phyloP scores from a whole-genome alignment of 2,113 vertebrate genomes.

The Atractosteus spatula region DNA sequence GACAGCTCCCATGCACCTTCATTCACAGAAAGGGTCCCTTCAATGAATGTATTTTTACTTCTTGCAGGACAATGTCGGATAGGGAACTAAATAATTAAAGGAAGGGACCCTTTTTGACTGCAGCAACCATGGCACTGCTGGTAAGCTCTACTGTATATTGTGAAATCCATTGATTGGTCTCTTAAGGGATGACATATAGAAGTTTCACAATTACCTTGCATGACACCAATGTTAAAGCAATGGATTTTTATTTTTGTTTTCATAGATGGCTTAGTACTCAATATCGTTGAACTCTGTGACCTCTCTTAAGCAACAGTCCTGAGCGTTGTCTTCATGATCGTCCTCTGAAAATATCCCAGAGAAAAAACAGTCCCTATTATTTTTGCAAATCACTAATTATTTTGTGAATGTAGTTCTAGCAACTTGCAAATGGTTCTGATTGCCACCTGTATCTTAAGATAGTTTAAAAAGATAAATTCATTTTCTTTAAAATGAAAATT shows the following conservation, averaged over 20 bases:
- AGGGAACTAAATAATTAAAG: conserved; percentile 83
- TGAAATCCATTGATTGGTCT: conserved; percentile 62
- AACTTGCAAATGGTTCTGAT: too few relatives aligned
- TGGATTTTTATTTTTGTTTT: conserved; percentile 14
- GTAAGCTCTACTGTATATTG: conserved; percentile 78
- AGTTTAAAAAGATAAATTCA: too few relatives aligned
- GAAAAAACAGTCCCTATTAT: too few relatives aligned
- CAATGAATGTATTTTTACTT: conserved; percentile 76
- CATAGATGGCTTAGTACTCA: neutral
- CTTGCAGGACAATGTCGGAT: conserved; percentile 81
- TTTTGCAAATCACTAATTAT: too few relatives aligned
- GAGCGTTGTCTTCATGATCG: too few relatives aligned
- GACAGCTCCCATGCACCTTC: conserved; percentile 57
- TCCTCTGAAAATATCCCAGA: too few relatives aligned
- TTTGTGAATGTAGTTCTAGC: too few relatives aligned
- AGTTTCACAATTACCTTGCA: conserved; percentile 30
- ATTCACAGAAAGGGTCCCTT: conserved; percentile 74
- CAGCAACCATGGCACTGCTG: conserved; percentile 80
- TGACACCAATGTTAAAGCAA: conserved; percentile 21
- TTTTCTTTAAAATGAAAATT: too few relatives aligned
- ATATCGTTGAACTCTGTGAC: too few relatives aligned
- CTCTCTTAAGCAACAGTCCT: too few relatives aligned
- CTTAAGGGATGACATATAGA: conserved; percentile 40
- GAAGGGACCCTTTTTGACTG: conserved; percentile 79
- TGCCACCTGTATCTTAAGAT: too few relatives aligned